Evolutionary conservation across 2,797 vertebrate genomes (phyloP), one percentile per base, ranked within the genome.

Genomic region (Pipistrellus kuhlii): DNA sequence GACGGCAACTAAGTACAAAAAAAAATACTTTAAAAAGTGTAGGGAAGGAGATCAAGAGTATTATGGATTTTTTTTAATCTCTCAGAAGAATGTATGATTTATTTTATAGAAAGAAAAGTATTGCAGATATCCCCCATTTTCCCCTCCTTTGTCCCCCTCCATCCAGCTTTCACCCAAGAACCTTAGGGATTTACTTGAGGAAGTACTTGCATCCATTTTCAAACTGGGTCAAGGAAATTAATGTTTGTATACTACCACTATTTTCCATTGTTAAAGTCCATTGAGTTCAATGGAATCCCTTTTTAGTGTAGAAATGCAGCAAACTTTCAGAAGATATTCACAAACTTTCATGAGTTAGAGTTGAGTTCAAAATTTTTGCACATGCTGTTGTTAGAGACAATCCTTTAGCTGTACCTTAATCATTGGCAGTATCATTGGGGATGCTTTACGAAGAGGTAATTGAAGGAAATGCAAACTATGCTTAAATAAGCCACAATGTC

Each of bases 401-500:
- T 82, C 25, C 17, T 93, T 30, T 68, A 64, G 13, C 64, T 78
- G 6, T 18, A 80, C 23, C 15, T 69, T 25, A 48, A 10, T 87
- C 64, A 80, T 12, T 77, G 30, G 38, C 44, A 62, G 1, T 73
- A 48, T 90, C 69, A 82, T 27, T 53, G 27, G 73, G 46, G 55
- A 41, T 87, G 8, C 81, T 90, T 91, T 88, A 92, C 76, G 41
- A 83, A 46, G 13, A 73, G 68, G 92, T 41, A 30, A 7, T 66
- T 38, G 21, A 87, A 23, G 0, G 27, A 15, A 76, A 51, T 83
- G 25, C 9, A 93, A 90, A 95, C 4, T 57, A 62, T 76, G 8
- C 6, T 90, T 91, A 80, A 80, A 62, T 90, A 92, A 80, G 44
- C 41, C 27, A 85, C 44, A 68, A 44, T 46, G 59, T 95, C 62